A percentile compares a stretch with the other conserved stretches of the same genome.
Conservation (phyloP, 2,113 vertebrate genomes). For the Pteronura brasiliensis region DNA sequence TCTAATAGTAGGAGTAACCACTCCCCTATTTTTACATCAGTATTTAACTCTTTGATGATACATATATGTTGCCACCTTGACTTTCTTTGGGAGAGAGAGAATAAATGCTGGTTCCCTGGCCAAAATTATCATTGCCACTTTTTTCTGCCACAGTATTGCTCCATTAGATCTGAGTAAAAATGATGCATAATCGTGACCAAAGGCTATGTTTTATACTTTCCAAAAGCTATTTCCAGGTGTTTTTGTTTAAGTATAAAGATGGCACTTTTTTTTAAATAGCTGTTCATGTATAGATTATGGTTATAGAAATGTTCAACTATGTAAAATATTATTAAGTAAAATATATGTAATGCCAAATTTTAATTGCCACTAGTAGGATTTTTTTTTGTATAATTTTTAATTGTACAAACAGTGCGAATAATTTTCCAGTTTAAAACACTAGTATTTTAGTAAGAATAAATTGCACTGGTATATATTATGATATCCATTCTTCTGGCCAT, state of each 20-base stretch:
- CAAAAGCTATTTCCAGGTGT: slow-evolving; percentile 7
- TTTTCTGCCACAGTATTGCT: not conserved
- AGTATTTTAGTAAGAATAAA: not conserved
- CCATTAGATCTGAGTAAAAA: not conserved
- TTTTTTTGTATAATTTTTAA: not conserved
- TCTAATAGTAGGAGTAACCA: not conserved
- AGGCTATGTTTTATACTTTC: slow-evolving; percentile 22
- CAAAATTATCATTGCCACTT: not conserved
- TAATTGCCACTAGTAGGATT: not conserved
- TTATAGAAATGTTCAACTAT: not conserved
- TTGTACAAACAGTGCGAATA: not conserved
- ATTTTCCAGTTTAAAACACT: not conserved
- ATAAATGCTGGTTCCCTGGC: not conserved
- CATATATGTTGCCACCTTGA: not conserved
- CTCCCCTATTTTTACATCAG: not conserved
- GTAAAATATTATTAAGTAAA: not conserved
- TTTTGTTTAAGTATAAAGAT: slow-evolving; percentile 47
- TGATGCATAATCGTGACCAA: not conserved
- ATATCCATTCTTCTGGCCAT: not conserved
- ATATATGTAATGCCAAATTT: not conserved
- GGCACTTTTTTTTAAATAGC: not conserved
- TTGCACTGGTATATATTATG: not conserved
- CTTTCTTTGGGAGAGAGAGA: not conserved
- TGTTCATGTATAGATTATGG: not conserved
- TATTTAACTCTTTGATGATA: not conserved